A percentile compares a stretch with the other conserved stretches of the same genome.
These are phyloP conservation scores for Euwallacea similis DNA, from an alignment of 1,140 invertebrate genomes.

Conservation along the genomic window DNA sequence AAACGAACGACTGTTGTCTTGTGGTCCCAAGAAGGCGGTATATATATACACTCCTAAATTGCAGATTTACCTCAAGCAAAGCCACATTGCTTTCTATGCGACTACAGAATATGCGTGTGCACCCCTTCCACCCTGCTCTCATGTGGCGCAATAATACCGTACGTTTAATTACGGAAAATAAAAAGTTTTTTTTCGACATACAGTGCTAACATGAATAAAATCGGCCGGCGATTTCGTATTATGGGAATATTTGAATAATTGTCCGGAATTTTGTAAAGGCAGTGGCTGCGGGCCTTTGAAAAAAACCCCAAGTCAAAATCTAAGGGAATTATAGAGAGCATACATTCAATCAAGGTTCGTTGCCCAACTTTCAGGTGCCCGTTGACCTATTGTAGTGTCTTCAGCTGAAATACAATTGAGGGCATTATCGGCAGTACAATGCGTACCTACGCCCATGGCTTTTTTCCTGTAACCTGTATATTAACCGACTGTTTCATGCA, in stretches of 20 bases:
- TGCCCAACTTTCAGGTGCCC: not conserved
- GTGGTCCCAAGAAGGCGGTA: conserved; percentile 6
- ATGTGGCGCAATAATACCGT: conserved; percentile 14
- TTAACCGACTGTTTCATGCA: conserved; percentile 8
- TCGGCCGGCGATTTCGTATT: conserved; percentile 28
- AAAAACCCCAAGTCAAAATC: no score
- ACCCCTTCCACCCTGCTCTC: conserved; percentile 11
- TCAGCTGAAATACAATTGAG: no score
- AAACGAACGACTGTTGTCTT: conserved; percentile 27
- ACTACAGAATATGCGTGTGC: conserved; percentile 14
- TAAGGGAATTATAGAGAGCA: no score
- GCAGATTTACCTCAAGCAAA: not conserved
- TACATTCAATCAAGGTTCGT: not conserved
- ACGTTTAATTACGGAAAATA: conserved; percentile 38
- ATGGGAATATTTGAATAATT: conserved; percentile 27
- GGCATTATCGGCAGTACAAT: no score
- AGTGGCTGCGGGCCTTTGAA: no score
- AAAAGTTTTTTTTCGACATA: conserved; percentile 32
- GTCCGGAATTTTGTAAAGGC: not conserved
- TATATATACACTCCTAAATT: conserved; percentile 29
- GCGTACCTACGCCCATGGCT: conserved; percentile 2
- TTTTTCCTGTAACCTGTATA: not conserved
- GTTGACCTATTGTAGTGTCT: no score
- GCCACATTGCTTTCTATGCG: conserved; percentile 28
- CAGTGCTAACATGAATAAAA: conserved; percentile 13